phyloP scores from a whole-genome alignment of 2,113 vertebrate genomes.

The Felis catus region F.catus_Fca126_mat1.0 CM031413.1:132720501-132721000 shows the following conservation, averaged over 20 bases:
- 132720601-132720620: neutral
- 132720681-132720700: neutral
- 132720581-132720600: neutral
- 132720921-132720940: neutral
- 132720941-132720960: neutral
- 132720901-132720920: neutral
- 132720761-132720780: neutral
- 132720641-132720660: neutral
- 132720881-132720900: neutral
- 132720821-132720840: neutral
- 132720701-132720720: neutral
- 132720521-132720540: neutral
- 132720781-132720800: neutral
- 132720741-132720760: neutral
- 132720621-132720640: too few relatives aligned
- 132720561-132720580: neutral
- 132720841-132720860: neutral
- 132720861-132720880: neutral
- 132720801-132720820: neutral
- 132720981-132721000: neutral
- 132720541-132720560: neutral
- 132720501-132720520: neutral
- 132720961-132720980: neutral
- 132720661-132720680: neutral
- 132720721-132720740: neutral